phyloP scores from a whole-genome alignment of 2,888 invertebrate genomes.

The Drosophila planitibia region DNA sequence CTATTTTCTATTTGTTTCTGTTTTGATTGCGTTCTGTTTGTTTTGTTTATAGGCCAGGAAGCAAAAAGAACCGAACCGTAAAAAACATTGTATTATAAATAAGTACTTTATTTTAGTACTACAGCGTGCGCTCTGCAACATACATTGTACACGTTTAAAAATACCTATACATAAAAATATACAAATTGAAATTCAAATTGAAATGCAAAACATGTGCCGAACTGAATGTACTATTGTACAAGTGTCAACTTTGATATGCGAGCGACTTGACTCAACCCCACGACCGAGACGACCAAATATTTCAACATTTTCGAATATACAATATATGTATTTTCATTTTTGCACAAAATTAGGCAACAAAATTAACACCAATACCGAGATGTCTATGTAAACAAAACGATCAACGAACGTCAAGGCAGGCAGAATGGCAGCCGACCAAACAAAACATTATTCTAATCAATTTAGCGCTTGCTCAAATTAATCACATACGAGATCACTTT shows the following conservation, averaged over 20 bases:
- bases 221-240: slow-evolving; percentile 77
- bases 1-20: slow-evolving; percentile 33
- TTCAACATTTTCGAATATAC: slow-evolving; percentile 17
- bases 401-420: slow-evolving; percentile 5
- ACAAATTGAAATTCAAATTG: slow-evolving; percentile 61
- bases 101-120: slow-evolving; percentile 42
- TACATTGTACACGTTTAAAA: slow-evolving; percentile 47
- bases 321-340: slow-evolving; percentile 24
- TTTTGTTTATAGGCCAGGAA: slow-evolving; percentile 72
- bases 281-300: slow-evolving; percentile 67
- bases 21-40: slow-evolving; percentile 11
- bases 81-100: slow-evolving; percentile 73
- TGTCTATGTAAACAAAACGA: slow-evolving; percentile 40
- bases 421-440: slow-evolving; percentile 58
- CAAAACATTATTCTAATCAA: slow-evolving; percentile 67
- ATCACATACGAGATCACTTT: slow-evolving; percentile 69
- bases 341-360: slow-evolving; percentile 53
- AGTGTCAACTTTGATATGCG: slow-evolving; percentile 76
- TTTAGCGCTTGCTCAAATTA: slow-evolving; percentile 67
- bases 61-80: slow-evolving; percentile 49
- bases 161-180: slow-evolving; percentile 32
- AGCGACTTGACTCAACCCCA: slow-evolving; percentile 72
- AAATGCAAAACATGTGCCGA: slow-evolving; percentile 75
- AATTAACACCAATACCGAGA: slow-evolving; percentile 29
- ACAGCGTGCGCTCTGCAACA: slow-evolving; percentile 28